Conservation (phyloP, 30 jellyfish, hydroid and myxozoan species). For the Phacellophora camtschatica region DNA sequence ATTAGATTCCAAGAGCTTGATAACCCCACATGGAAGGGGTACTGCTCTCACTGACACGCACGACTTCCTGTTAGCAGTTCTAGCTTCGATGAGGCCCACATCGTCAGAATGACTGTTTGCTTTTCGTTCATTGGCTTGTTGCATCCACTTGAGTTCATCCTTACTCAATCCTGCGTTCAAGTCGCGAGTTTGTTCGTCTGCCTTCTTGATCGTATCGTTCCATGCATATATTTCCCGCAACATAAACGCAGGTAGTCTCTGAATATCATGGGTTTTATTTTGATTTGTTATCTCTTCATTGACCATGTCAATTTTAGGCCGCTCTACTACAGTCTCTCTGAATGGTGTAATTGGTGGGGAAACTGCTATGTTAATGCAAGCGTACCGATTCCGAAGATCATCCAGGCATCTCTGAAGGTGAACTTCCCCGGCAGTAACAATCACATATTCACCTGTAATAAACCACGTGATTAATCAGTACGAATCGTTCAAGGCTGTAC, state of each 20-base stretch:
- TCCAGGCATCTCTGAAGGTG: conserved; percentile 93
- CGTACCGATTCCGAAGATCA: conserved; percentile 80
- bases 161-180: conserved; percentile 1
- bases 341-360: conserved; percentile 99
- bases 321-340: conserved; percentile 90
- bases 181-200: conserved; percentile 26
- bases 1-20: conserved; percentile 56
- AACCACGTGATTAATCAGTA: too few species aligned
- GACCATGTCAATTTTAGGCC: conserved; percentile 97
- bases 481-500: too few species aligned
- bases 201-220: conserved; percentile 78
- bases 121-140: conserved; percentile 56
- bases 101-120: conserved; percentile 3
- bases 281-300: conserved; percentile 87
- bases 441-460: conserved; percentile 92
- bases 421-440: conserved; percentile 98
- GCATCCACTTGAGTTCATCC: conserved; percentile 26
- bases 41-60: conserved; percentile 79
- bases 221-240: conserved; percentile 88
- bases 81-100: conserved; percentile 89
- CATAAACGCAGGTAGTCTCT: conserved; percentile 96
- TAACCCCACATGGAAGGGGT: conserved; percentile 64
- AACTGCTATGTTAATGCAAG: conserved; percentile 75
- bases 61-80: conserved; percentile 66
- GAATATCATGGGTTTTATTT: conserved; percentile 61